Conservation (phyloP, 1,140 invertebrate genomes). For the Drosophila parvula region DNA sequence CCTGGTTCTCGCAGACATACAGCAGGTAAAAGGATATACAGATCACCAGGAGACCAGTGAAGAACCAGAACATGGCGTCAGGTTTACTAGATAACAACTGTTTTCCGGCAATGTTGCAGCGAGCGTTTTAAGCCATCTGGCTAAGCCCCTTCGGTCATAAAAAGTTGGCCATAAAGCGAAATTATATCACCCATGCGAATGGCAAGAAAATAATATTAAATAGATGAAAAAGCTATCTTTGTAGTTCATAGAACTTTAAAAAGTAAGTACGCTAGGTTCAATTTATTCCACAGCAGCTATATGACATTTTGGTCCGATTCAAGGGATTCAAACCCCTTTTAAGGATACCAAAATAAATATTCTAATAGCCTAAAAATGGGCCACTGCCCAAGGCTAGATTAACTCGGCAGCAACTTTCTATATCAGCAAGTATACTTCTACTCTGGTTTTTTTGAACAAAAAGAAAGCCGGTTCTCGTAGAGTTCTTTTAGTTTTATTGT, state of each 20-base stretch:
- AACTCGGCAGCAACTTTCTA: no score
- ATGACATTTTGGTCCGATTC: no score
- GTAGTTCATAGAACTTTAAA: neutral
- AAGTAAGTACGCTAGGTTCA: no score
- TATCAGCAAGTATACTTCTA: no score
- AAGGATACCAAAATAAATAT: no score
- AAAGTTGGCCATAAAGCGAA: constrained; percentile 3
- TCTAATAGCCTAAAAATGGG: neutral
- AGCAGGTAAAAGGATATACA: constrained; percentile 30
- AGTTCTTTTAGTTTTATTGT: neutral
- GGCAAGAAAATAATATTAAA: neutral
- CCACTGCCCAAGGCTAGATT: neutral
- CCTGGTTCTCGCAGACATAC: constrained; percentile 37
- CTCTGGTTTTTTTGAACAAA: no score
- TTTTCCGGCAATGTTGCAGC: neutral
- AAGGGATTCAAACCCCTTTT: no score
- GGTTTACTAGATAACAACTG: constrained; percentile 35
- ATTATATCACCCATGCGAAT: neutral
- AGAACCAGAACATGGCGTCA: constrained; percentile 43
- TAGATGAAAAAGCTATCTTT: neutral
- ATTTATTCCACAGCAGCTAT: neutral
- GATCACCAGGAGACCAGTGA: constrained; percentile 23
- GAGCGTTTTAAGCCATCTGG: constrained; percentile 43
- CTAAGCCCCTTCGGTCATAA: constrained; percentile 9
- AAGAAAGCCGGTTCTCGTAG: no score